phyloP scores from a whole-genome alignment of 2,888 invertebrate species.

The Parnassius mnemosyne region DNA sequence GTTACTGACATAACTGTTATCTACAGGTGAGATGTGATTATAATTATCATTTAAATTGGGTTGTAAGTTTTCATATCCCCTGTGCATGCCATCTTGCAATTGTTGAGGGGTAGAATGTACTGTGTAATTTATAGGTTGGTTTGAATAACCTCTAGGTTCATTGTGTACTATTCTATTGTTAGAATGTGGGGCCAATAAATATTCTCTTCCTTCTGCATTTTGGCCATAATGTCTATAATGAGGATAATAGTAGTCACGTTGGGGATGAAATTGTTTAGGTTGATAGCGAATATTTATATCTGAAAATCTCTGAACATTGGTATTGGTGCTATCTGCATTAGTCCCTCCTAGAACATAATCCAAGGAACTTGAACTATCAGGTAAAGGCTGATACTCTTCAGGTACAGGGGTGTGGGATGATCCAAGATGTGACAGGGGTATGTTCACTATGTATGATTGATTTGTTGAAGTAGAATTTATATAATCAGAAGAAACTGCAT shows the following conservation, averaged over 20 bases:
- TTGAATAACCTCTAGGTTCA: slow-evolving; percentile 52
- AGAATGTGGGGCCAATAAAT: slow-evolving; percentile 49
- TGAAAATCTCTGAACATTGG: slow-evolving; percentile 44
- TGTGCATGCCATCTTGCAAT: slow-evolving; percentile 37
- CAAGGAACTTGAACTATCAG: slow-evolving; percentile 68
- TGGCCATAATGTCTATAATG: slow-evolving; percentile 46
- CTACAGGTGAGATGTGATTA: slow-evolving; percentile 32
- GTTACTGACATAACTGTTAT: slow-evolving; percentile 29
- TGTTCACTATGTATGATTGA: slow-evolving; percentile 55
- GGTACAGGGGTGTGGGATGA: slow-evolving; percentile 69
- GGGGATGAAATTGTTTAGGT: slow-evolving; percentile 55
- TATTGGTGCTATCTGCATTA: slow-evolving; percentile 47
- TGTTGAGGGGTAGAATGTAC: slow-evolving; percentile 42
- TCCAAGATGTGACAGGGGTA: slow-evolving; percentile 53
- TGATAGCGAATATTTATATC: slow-evolving; percentile 67
- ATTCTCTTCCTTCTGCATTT: slow-evolving; percentile 44
- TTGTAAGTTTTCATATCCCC: slow-evolving; percentile 44
- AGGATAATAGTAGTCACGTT: slow-evolving; percentile 55
- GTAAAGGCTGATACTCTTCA: slow-evolving; percentile 72
- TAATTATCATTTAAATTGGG: slow-evolving; percentile 37
- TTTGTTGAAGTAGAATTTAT: slow-evolving; percentile 61
- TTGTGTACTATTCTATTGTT: slow-evolving; percentile 55
- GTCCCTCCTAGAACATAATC: slow-evolving; percentile 52
- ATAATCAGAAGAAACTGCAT: slow-evolving; percentile 61
- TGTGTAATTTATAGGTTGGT: slow-evolving; percentile 51